phyloP scores from a whole-genome alignment of 2,113 vertebrate genomes.

The Aspidoscelis tigris region DNA sequence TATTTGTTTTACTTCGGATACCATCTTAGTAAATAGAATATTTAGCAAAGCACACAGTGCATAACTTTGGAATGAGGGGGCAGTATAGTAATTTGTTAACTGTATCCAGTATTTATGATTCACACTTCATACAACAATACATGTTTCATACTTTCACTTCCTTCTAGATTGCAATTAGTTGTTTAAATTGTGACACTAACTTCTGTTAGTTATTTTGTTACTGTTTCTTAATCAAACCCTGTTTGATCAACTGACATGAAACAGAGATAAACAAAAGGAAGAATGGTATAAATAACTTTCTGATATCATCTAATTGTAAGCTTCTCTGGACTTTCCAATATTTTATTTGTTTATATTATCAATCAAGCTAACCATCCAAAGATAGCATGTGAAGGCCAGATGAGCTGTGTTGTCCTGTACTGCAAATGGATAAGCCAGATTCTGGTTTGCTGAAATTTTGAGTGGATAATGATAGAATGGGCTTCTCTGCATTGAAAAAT shows the following conservation, averaged over 20 bases:
- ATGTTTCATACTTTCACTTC: conserved; percentile 28
- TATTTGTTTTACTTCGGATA: neutral
- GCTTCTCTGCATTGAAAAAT: too few relatives aligned
- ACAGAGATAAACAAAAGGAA: neutral
- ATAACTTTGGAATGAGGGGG: neutral
- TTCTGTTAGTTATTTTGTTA: neutral
- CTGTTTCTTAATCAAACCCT: conserved; percentile 37
- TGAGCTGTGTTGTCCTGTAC: too few relatives aligned
- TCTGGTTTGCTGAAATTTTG: neutral
- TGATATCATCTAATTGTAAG: neutral
- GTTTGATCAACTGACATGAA: neutral
- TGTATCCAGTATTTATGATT: conserved; percentile 1
- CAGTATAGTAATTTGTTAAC: conserved; percentile 42
- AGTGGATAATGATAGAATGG: neutral
- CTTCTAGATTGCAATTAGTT: conserved; percentile 35
- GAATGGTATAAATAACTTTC: neutral
- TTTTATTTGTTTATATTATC: neutral
- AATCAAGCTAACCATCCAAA: neutral
- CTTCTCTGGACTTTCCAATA: neutral
- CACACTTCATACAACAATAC: conserved; percentile 8
- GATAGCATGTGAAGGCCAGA: too few relatives aligned
- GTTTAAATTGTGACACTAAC: conserved; percentile 19
- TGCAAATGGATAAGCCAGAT: too few relatives aligned
- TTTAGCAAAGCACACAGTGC: neutral
- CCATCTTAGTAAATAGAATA: neutral